Evolutionary conservation across 2,888 invertebrate genomes (phyloP).

Genomic region (Nemapogon koenigi): DNA sequence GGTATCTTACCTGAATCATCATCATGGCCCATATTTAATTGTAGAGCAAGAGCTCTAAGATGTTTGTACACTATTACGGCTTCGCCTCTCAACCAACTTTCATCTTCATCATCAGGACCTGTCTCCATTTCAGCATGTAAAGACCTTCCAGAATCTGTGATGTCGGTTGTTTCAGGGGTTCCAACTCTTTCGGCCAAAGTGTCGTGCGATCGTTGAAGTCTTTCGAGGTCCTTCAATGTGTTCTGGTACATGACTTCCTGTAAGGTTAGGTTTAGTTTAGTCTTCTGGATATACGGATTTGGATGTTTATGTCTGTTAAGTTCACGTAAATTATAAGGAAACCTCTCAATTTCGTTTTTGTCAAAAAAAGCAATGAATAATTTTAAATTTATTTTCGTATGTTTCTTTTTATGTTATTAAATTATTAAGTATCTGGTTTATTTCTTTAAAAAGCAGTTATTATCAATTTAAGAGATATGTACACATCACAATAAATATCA

Average conservation of each 20-base stretch:
- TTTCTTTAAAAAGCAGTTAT: no score
- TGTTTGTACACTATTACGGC: constrained; percentile 77
- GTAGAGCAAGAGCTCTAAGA: constrained; percentile 74
- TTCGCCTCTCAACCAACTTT: constrained; percentile 68
- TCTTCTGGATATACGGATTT: no score
- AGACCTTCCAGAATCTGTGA: constrained; percentile 67
- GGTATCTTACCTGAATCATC: constrained; percentile 71
- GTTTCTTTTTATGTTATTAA: no score
- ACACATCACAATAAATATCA: no score
- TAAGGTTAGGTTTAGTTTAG: no score
- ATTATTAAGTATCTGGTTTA: no score
- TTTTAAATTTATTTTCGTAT: no score
- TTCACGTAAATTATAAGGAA: no score
- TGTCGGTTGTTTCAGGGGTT: constrained; percentile 55
- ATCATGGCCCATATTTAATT: constrained; percentile 77
- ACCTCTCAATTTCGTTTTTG: no score
- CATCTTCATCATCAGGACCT: constrained; percentile 66
- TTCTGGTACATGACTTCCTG: constrained; percentile 62
- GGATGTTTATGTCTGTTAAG: no score
- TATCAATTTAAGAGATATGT: no score
- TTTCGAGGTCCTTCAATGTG: constrained; percentile 71
- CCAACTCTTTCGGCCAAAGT: constrained; percentile 75
- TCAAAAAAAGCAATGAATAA: no score
- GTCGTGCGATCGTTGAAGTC: constrained; percentile 74
- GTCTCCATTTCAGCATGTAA: constrained; percentile 92